These are phyloP conservation scores for Zaprionus camerounensis DNA, from an alignment of 1,140 invertebrate species.

Conservation along the genomic window DNA sequence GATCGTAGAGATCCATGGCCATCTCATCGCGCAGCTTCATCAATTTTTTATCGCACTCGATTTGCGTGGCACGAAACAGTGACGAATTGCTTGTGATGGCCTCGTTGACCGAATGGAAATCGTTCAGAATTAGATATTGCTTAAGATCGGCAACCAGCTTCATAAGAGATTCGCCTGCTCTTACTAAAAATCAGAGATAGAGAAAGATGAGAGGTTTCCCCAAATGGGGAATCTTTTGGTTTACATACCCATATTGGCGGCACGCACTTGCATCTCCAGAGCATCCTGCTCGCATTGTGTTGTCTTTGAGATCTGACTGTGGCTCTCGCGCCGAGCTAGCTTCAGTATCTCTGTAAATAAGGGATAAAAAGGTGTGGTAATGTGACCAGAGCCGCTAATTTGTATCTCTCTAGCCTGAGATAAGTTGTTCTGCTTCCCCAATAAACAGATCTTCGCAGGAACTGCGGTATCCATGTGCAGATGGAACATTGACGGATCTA, in stretches of 20 bases:
- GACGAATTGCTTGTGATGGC: conserved; percentile 96
- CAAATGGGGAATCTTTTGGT: neutral
- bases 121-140: conserved; percentile 98
- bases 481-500: neutral
- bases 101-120: conserved; percentile 98
- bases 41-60: conserved; percentile 96
- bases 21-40: conserved; percentile 97
- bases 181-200: conserved; percentile 85
- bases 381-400: too few species aligned
- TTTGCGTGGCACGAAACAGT: conserved; percentile 94
- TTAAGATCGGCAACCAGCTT: conserved; percentile 98
- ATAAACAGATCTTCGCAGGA: too few species aligned
- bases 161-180: conserved; percentile 97
- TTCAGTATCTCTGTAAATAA: conserved; percentile 93
- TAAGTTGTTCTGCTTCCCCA: neutral
- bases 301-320: conserved; percentile 93
- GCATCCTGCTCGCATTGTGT: conserved; percentile 97
- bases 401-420: too few species aligned
- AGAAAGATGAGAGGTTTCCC: neutral
- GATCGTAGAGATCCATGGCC: conserved; percentile 96
- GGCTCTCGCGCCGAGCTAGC: conserved; percentile 95
- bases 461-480: too few species aligned
- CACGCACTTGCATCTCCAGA: conserved; percentile 98
- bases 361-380: too few species aligned
- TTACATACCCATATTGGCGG: conserved; percentile 94